These are phyloP conservation scores for Amazona ochrocephala DNA, from an alignment of 2,797 vertebrate genomes.

Conservation along the genomic window DNA sequence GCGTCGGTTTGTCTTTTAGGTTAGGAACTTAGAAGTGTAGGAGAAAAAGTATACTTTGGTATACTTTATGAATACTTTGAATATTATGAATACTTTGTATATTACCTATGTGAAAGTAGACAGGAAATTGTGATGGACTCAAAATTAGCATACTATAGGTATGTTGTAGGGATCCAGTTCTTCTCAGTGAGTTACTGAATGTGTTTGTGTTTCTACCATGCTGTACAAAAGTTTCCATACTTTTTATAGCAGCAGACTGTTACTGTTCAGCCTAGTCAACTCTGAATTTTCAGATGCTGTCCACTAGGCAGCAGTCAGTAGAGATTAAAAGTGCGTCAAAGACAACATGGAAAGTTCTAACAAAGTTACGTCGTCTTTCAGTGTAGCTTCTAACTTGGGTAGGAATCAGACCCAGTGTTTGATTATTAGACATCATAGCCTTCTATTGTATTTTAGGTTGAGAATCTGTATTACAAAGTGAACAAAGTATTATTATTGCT, in stretches of 20 bases:
- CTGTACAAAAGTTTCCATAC: background rate
- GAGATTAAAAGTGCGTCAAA: background rate
- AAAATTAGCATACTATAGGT: background rate
- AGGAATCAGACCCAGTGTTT: background rate
- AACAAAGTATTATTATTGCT: conserved; percentile 59
- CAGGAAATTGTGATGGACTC: background rate
- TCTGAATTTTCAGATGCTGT: conserved; percentile 12
- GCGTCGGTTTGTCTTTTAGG: background rate
- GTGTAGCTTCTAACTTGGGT: background rate
- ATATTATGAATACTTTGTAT: background rate
- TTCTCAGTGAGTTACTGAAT: background rate
- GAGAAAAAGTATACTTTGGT: background rate
- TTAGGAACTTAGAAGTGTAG: background rate
- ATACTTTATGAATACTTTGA: background rate
- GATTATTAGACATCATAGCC: conserved; percentile 46
- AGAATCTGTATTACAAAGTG: conserved; percentile 16
- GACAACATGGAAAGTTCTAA: background rate
- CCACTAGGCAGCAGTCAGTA: conserved; percentile 22
- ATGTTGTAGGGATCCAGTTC: rapidly evolving
- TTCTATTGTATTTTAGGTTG: background rate
- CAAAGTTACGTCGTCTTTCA: background rate
- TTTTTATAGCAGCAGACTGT: rapidly evolving
- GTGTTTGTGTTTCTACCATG: background rate
- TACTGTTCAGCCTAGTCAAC: background rate
- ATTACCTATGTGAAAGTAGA: background rate